These are phyloP conservation scores for Sylvilagus floridanus DNA, from an alignment of 2,797 vertebrate genomes.

Conservation along the genomic window DNA sequence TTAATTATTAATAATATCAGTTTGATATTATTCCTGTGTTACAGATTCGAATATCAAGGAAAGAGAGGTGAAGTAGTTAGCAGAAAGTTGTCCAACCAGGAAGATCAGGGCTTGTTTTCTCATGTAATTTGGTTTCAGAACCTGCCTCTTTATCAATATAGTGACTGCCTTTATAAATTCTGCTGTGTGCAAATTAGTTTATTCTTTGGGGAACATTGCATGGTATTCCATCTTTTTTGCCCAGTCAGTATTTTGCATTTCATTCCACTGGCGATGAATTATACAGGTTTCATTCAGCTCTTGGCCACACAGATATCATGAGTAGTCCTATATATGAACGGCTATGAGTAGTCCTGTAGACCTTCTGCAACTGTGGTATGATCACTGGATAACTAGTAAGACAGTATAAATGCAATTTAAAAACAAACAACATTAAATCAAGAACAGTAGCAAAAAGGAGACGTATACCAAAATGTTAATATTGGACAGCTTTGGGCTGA, in stretches of 20 bases:
- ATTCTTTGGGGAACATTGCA: not conserved
- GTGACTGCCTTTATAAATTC: not conserved
- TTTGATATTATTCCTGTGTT: not conserved
- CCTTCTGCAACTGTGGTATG: not conserved
- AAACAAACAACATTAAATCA: not conserved
- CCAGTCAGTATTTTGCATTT: not conserved
- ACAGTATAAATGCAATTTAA: not conserved
- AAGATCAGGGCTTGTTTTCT: not conserved
- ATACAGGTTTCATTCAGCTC: not conserved
- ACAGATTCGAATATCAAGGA: not conserved
- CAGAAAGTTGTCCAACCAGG: not conserved
- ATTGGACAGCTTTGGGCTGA: not conserved
- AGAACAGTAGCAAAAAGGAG: not conserved
- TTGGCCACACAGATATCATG: not conserved
- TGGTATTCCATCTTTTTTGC: not conserved
- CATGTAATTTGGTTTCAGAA: not conserved
- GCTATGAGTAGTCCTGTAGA: not conserved
- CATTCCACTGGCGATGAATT: conserved; percentile 13
- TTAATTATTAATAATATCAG: not conserved
- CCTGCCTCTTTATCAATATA: not conserved
- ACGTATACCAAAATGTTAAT: not conserved
- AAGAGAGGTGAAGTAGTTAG: not conserved
- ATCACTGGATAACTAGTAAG: not conserved
- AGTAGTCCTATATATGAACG: not conserved
- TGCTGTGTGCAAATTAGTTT: not conserved